These are phyloP conservation scores for Diorhabda carinulata DNA, from an alignment of 1,140 invertebrate species.

Conservation along the genomic window DNA sequence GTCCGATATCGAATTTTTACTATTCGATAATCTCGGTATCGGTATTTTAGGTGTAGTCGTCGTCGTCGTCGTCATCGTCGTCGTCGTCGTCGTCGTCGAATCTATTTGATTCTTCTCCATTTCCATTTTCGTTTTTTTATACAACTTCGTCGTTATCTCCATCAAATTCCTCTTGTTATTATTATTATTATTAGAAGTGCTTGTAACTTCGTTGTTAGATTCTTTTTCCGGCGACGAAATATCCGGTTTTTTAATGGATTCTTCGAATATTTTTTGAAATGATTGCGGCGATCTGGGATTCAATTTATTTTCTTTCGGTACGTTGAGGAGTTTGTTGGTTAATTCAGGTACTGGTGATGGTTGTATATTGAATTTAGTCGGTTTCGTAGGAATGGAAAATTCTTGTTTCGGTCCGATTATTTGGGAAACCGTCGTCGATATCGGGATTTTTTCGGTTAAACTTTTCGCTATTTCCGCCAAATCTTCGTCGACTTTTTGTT, in stretches of 20 bases:
- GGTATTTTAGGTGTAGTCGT: conserved; percentile 27
- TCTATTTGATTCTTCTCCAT: conserved; percentile 24
- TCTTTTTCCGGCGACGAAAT: conserved; percentile 16
- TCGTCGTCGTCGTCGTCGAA: not conserved
- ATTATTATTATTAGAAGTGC: not conserved
- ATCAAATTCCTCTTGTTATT: conserved; percentile 36
- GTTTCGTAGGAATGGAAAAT: conserved; percentile 28
- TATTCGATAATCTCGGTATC: conserved; percentile 31
- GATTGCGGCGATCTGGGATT: conserved; percentile 33
- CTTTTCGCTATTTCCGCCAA: conserved; percentile 31
- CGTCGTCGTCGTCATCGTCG: not conserved
- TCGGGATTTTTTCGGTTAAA: conserved; percentile 31
- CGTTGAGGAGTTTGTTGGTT: conserved; percentile 19
- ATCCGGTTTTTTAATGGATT: conserved; percentile 39
- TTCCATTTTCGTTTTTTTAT: conserved; percentile 41
- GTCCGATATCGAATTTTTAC: conserved; percentile 15
- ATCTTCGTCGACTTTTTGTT: conserved; percentile 33
- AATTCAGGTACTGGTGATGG: conserved; percentile 26
- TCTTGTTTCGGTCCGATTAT: conserved; percentile 29
- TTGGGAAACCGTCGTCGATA: conserved; percentile 30
- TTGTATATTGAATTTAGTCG: conserved; percentile 22
- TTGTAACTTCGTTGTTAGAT: conserved; percentile 12
- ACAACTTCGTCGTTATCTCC: conserved; percentile 41
- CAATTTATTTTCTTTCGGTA: conserved; percentile 18
- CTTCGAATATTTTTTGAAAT: conserved; percentile 47